A percentile compares a stretch with the other conserved stretches of the same genome.
Evolutionary conservation across 2,888 invertebrate species (phyloP).

Genomic region (Acleris holmiana): DNA sequence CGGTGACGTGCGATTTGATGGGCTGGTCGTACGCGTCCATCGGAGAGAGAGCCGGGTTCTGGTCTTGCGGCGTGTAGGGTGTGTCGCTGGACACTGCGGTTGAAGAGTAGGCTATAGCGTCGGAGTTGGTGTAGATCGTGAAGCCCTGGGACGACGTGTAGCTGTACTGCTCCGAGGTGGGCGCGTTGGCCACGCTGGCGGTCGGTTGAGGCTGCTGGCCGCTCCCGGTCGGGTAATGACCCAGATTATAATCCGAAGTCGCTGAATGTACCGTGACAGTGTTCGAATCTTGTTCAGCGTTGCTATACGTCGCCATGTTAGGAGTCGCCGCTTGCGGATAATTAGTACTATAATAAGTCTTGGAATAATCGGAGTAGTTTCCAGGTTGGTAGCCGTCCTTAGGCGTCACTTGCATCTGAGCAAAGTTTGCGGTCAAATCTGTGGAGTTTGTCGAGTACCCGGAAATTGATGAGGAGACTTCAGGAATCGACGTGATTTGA

Average conservation of each 20-base stretch:
- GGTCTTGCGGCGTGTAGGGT: slow-evolving; percentile 45
- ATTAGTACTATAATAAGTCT: slow-evolving; percentile 69
- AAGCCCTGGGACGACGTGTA: slow-evolving; percentile 62
- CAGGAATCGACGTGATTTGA: slow-evolving; percentile 54
- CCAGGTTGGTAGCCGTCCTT: slow-evolving; percentile 47
- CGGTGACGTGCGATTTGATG: slow-evolving; percentile 75
- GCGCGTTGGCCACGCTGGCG: slow-evolving; percentile 23
- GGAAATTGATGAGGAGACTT: slow-evolving; percentile 48
- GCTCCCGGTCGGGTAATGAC: slow-evolving; percentile 57
- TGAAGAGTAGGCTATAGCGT: slow-evolving; percentile 51
- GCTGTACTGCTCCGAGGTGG: slow-evolving; percentile 48
- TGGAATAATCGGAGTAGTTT: slow-evolving; percentile 60
- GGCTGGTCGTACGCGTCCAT: slow-evolving; percentile 70
- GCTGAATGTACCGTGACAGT: slow-evolving; percentile 55
- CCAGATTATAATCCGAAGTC: slow-evolving; percentile 56
- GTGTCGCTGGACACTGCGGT: slow-evolving; percentile 50
- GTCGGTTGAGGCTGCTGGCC: slow-evolving; percentile 43
- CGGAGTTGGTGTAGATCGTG: slow-evolving; percentile 59
- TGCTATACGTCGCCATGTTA: slow-evolving; percentile 66
- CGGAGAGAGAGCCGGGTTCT: slow-evolving; percentile 53
- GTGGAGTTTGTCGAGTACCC: slow-evolving; percentile 49
- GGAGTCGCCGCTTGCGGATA: slow-evolving; percentile 64
- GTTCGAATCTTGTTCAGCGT: slow-evolving; percentile 58
- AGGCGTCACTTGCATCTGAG: slow-evolving; percentile 67
- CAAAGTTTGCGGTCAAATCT: slow-evolving; percentile 65